Conservation (phyloP, 2,888 invertebrate species). For the Halocaridina rubra region DNA sequence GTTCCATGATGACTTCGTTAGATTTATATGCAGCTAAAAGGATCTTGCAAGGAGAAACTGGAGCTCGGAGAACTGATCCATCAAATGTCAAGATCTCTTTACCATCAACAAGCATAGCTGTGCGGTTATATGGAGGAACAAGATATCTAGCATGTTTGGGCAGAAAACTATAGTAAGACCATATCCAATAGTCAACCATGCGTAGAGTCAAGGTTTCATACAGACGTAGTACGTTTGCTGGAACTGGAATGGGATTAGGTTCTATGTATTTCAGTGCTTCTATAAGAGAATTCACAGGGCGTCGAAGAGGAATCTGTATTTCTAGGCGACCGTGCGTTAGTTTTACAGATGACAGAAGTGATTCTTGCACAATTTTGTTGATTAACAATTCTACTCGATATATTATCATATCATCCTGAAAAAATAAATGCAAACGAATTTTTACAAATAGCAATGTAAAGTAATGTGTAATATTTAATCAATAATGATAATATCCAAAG, state of each 20-base stretch:
- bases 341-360: not conserved
- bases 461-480: not conserved
- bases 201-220: not conserved
- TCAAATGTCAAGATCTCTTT: conserved; percentile 31
- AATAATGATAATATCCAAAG: not conserved
- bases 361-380: not conserved
- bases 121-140: conserved; percentile 2
- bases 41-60: conserved; percentile 20
- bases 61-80: not conserved
- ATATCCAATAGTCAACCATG: not conserved
- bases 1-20: not conserved
- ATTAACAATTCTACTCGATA: not conserved
- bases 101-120: conserved; percentile 15
- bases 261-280: not conserved
- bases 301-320: not conserved
- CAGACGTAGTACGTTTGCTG: not conserved
- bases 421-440: not conserved
- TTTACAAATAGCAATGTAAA: too few species aligned
- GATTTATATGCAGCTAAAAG: not conserved
- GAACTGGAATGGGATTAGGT: not conserved
- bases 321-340: not conserved
- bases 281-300: not conserved
- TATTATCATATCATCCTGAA: not conserved
- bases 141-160: not conserved
- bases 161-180: not conserved